Conservation (phyloP, 92 coral and sea anemone genomes). For the Phymanthus crucifer region DNA sequence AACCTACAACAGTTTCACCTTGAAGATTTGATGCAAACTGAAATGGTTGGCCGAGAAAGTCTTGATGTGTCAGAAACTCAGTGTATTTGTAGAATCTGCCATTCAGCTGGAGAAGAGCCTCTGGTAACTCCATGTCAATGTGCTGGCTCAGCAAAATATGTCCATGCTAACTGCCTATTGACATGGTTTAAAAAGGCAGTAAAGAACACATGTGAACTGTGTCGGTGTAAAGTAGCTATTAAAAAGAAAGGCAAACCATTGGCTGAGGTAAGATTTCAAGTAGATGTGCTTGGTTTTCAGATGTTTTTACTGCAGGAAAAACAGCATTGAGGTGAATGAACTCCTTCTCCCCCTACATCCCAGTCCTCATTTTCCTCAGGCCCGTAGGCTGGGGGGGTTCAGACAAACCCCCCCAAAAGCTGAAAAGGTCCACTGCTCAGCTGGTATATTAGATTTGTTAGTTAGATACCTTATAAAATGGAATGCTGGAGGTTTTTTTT, state of each 20-base stretch:
- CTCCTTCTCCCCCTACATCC: no score
- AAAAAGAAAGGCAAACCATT: conserved; percentile 82
- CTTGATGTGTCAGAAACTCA: conserved; percentile 69
- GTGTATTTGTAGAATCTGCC: conserved; percentile 88
- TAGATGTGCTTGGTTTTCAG: no score
- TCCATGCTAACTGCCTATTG: conserved; percentile 83
- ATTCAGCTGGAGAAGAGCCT: conserved; percentile 82
- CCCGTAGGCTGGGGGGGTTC: no score
- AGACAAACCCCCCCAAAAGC: no score
- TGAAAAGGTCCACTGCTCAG: no score
- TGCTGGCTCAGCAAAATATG: conserved; percentile 85
- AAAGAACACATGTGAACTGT: conserved; percentile 86
- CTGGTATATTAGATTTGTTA: no score
- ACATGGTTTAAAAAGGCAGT: conserved; percentile 93
- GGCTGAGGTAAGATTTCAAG: conserved; percentile 91
- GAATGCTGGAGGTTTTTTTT: no score
- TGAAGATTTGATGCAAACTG: conserved; percentile 67
- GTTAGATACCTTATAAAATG: no score
- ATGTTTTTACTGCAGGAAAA: no score
- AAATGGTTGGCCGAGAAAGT: conserved; percentile 60
- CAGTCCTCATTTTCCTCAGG: no score
- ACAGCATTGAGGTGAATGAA: no score
- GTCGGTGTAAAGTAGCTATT: conserved; percentile 87
- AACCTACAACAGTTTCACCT: conserved; percentile 82
- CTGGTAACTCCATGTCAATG: conserved; percentile 88